phyloP scores from a whole-genome alignment of 2,797 vertebrate genomes.

The Amniataba percoides region DNA sequence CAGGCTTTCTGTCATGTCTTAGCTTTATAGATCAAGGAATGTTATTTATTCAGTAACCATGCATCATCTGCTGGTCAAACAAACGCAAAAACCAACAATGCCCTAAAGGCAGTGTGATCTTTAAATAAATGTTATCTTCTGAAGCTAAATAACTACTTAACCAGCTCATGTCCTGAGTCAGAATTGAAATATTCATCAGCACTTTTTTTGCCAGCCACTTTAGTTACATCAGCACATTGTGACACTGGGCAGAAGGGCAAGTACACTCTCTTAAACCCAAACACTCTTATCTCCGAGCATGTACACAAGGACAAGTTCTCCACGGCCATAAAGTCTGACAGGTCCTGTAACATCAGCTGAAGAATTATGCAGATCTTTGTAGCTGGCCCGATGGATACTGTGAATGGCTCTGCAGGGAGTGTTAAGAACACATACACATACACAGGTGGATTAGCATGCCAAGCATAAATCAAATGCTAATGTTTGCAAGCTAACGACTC shows the following conservation, averaged over 20 bases:
- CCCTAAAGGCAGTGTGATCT: neutral
- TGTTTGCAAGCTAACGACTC: slow-evolving; percentile 57
- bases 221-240: slow-evolving; percentile 5
- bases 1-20: neutral
- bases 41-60: no score
- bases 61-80: neutral
- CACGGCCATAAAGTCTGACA: slow-evolving; percentile 27
- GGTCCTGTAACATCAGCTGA: slow-evolving; percentile 20
- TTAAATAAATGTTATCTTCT: neutral
- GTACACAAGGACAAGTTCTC: slow-evolving; percentile 9
- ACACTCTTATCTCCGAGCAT: neutral
- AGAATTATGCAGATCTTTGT: slow-evolving; percentile 33
- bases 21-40: no score
- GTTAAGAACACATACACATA: slow-evolving; percentile 42
- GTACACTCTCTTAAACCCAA: slow-evolving; percentile 9
- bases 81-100: neutral
- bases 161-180: neutral
- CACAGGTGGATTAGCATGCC: slow-evolving; percentile 53
- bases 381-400: no score
- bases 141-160: neutral
- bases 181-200: slow-evolving; percentile 2
- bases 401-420: slow-evolving; percentile 38
- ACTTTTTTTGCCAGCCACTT: neutral
- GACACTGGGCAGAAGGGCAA: neutral
- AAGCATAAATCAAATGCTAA: slow-evolving; percentile 59